phyloP scores from a whole-genome alignment of 2,888 invertebrate species.

The Nemotelus nigrinus region DNA sequence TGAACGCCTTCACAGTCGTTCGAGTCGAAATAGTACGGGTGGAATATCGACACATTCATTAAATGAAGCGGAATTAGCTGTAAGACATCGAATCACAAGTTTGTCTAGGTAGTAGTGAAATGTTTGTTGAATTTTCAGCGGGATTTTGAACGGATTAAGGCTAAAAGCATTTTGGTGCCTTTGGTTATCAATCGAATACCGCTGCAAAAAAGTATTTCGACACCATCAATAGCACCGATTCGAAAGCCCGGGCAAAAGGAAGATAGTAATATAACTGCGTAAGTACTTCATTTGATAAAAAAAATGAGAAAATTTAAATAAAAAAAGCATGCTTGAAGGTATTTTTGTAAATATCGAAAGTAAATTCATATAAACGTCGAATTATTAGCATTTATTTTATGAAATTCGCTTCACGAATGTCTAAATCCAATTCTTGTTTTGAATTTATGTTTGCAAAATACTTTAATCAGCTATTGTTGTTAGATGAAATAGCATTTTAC shows the following conservation, averaged over 20 bases:
- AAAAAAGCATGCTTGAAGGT: too few relatives aligned
- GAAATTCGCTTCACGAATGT: too few relatives aligned
- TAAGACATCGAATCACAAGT: conserved; percentile 59
- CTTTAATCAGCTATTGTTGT: too few relatives aligned
- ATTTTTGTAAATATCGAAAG: too few relatives aligned
- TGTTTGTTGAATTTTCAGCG: conserved; percentile 52
- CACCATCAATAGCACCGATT: conserved; percentile 85
- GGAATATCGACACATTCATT: conserved; percentile 80
- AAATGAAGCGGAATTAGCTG: conserved; percentile 88
- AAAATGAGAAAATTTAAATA: too few relatives aligned
- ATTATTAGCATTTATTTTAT: too few relatives aligned
- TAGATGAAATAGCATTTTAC: too few relatives aligned
- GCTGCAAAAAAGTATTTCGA: conserved; percentile 89
- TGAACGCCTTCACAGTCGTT: conserved; percentile 63
- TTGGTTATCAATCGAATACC: conserved; percentile 73
- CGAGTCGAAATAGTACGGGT: conserved; percentile 67
- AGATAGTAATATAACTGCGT: conserved; percentile 67
- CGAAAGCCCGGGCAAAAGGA: conserved; percentile 71
- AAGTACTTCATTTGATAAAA: conserved; percentile 61
- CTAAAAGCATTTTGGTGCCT: conserved; percentile 66
- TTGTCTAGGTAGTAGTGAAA: conserved; percentile 4
- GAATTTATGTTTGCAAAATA: too few relatives aligned
- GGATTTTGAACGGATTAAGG: conserved; percentile 64
- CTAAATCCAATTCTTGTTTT: too few relatives aligned
- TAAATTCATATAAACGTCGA: too few relatives aligned